Conservation (phyloP, 30 jellyfish, hydroid and myxozoan species). For the Turritopsis dohrnii region DNA sequence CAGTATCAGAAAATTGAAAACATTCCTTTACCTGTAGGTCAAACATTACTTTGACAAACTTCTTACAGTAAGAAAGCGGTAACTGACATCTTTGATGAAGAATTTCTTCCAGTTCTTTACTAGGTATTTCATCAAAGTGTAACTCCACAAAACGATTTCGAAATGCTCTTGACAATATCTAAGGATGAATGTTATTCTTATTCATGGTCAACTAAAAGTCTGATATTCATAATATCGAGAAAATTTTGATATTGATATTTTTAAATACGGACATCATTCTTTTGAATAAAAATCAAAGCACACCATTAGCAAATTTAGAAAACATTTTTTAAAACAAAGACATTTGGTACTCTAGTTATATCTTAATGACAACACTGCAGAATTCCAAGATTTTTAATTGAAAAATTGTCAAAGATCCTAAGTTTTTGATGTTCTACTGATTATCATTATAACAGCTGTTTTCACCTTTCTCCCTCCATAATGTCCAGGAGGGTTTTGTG, state of each 20-base stretch:
- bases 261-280: too few species aligned
- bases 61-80: constrained; percentile 77
- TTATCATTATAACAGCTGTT: too few species aligned
- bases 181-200: too few species aligned
- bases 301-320: too few species aligned
- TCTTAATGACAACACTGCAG: background rate
- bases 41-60: constrained; percentile 75
- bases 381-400: background rate
- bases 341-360: too few species aligned
- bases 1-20: too few species aligned
- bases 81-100: constrained; percentile 76
- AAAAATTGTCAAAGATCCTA: too few species aligned
- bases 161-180: constrained; percentile 94
- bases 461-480: constrained; percentile 96
- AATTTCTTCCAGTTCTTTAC: constrained; percentile 70
- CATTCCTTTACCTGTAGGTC: constrained; percentile 62
- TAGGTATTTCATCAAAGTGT: constrained; percentile 89
- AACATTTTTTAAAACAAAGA: too few species aligned
- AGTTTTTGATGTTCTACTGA: background rate
- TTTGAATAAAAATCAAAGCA: too few species aligned
- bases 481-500: constrained; percentile 97
- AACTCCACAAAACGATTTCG: constrained; percentile 94
- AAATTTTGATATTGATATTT: too few species aligned
- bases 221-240: too few species aligned
- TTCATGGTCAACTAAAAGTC: too few species aligned